These are phyloP conservation scores for Edolisoma coerulescens DNA, from an alignment of 2,113 vertebrate species.

Conservation along the genomic window DNA sequence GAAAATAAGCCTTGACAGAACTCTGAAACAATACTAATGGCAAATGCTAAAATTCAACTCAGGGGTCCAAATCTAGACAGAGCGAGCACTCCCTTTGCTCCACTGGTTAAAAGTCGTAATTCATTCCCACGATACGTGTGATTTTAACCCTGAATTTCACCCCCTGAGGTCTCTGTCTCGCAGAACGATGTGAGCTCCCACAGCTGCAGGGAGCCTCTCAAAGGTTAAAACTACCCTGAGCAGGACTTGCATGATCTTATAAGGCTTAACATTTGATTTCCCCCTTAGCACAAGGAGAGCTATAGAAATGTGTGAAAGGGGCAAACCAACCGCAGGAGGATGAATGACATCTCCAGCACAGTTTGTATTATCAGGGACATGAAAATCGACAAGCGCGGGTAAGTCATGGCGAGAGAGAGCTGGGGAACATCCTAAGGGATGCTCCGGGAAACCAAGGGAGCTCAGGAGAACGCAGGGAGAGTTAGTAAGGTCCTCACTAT, in stretches of 20 bases:
- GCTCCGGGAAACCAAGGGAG: neutral
- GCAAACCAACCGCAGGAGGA: neutral
- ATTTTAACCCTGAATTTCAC: neutral
- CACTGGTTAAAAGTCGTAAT: neutral
- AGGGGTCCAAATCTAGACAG: neutral
- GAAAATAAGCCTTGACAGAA: neutral
- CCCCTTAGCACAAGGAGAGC: neutral
- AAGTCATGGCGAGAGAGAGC: neutral
- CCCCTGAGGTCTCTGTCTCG: neutral
- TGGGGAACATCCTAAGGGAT: neutral
- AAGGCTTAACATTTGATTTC: neutral
- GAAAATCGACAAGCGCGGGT: accelerated
- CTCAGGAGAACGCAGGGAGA: too few species aligned
- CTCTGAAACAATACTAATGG: neutral
- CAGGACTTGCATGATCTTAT: neutral
- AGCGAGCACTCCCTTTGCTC: neutral
- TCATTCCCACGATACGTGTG: accelerated
- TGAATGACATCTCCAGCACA: neutral
- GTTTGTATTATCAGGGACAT: neutral
- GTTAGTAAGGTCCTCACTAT: neutral
- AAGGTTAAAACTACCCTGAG: neutral
- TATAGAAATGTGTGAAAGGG: neutral
- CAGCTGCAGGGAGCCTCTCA: neutral
- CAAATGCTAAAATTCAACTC: neutral
- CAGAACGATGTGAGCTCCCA: neutral